Base-by-base conservation (phyloP, 2,113 vertebrate species). In the Clinocottus analis region DNA sequence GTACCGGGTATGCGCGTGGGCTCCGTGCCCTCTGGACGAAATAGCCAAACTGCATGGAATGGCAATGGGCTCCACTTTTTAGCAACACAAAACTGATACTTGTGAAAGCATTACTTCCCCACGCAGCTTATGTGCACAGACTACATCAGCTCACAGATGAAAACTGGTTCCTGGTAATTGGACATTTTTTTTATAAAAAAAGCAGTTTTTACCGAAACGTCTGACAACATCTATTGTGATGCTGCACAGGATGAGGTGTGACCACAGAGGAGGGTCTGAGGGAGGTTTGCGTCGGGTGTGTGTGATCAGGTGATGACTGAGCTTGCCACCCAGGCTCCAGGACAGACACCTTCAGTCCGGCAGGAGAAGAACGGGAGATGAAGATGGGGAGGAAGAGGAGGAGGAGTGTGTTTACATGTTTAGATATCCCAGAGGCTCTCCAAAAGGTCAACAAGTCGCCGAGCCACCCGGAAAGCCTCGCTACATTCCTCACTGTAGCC, bases 381-480 rank as follows among this genome's bases (percentile, higher is more conserved):
- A 73, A 37, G 77, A 83, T 23, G 43, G 11, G 7, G 77, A 83
- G 31, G 70, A 69, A 4, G 41, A 67, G 55, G 78, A 80, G 51
- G 77, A 81, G 55, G 60, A 78, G 66, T 84, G 77, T 90, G 90
- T 95, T 91, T 94, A 91, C 93, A 91, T 95, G 94, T 96, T 96
- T 96, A 92, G 95, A 95, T 94, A 95, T 92, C 93, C 93, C 92
- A 87, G 89, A 94, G 93, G 94, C 88, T 91, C 78, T 93, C 90
- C 79, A 59, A 92, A n/a, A 96, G 96, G 95, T 97, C 94, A 95
- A 94, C 95, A 96, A 96, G 94, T 95, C 95, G 93, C 79, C n/a
- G 0, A 76, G 58, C 86, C 65, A 92, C 90, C 83, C 71, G 47
- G 80, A 78, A 37, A 79, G 72, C 62, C 60, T 45, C 23, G 39